Evolutionary conservation across 2,888 invertebrate species (phyloP).

Genomic region (Oxytorus armatus): DNA sequence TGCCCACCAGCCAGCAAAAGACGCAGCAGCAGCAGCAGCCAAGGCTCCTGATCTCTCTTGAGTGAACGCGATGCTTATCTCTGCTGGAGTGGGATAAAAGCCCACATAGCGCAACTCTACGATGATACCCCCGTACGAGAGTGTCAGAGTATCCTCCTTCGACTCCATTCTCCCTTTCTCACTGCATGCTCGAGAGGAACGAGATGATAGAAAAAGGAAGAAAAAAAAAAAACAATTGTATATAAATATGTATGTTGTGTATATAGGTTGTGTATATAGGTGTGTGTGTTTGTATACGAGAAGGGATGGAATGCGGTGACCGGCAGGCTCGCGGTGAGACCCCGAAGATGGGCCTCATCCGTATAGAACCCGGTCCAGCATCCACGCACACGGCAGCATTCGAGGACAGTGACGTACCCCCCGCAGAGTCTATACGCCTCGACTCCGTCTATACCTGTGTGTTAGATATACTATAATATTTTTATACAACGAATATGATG

Average conservation of each 20-base stretch:
- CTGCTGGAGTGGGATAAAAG: conserved; percentile 81
- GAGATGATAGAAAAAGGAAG: conserved; percentile 64
- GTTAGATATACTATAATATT: conserved; percentile 34
- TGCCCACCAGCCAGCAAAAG: conserved; percentile 31
- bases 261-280: background rate
- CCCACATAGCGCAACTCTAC: conserved; percentile 78
- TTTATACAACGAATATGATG: background rate
- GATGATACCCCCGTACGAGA: conserved; percentile 81
- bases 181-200: conserved; percentile 45
- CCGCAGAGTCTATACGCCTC: conserved; percentile 76
- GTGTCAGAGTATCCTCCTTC: conserved; percentile 78
- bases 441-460: conserved; percentile 65
- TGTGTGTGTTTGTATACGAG: conserved; percentile 27
- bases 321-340: conserved; percentile 75
- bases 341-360: conserved; percentile 62
- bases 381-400: conserved; percentile 69
- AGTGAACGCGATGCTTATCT: conserved; percentile 79
- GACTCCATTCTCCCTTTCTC: conserved; percentile 52
- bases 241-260: conserved; percentile 8
- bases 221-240: conserved; percentile 34
- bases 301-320: conserved; percentile 81
- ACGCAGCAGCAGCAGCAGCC: conserved; percentile 42
- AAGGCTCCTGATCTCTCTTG: too few species aligned
- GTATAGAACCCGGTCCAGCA: conserved; percentile 66
- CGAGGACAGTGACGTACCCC: conserved; percentile 83